Evolutionary conservation across 2,113 vertebrate species (phyloP).

Genomic region (Caloenas nicobarica): DNA sequence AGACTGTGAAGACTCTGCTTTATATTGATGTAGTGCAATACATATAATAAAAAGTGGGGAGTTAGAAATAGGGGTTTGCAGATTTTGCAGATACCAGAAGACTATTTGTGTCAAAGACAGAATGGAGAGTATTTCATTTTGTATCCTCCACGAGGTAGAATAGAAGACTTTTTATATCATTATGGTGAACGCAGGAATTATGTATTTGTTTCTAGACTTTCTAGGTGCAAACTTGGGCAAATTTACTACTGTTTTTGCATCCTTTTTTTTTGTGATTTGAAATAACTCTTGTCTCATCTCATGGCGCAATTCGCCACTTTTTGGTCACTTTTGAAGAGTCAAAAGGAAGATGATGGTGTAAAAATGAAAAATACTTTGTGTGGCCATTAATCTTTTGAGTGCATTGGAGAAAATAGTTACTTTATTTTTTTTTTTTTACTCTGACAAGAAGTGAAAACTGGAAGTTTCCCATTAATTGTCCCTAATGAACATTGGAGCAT

Average conservation of each 20-base stretch:
- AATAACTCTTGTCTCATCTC: not conserved
- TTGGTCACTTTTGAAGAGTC: not conserved
- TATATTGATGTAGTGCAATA: not conserved
- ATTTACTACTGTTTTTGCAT: not conserved
- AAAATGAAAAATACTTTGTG: not conserved
- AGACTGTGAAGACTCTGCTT: not conserved
- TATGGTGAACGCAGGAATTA: not conserved
- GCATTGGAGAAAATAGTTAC: not conserved
- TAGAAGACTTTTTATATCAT: not conserved
- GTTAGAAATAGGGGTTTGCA: not conserved
- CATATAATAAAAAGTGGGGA: not conserved
- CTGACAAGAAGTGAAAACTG: not conserved
- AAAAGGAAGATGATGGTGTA: not conserved
- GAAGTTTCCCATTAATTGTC: not conserved
- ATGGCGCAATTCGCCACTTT: not conserved
- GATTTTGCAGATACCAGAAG: not conserved
- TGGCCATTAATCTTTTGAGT: not conserved
- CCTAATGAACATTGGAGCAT: accelerated
- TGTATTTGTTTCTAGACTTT: not conserved
- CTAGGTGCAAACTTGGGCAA: not conserved
- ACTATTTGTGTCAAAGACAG: not conserved
- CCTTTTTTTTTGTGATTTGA: not conserved
- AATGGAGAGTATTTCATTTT: not conserved
- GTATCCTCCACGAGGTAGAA: not conserved
- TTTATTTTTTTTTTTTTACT: not conserved